Percentiles rank a stretch among this genome's conserved stretches.
These are phyloP conservation scores for Homalodisca vitripennis DNA, from an alignment of 1,140 invertebrate species.

Conservation along the genomic window DNA sequence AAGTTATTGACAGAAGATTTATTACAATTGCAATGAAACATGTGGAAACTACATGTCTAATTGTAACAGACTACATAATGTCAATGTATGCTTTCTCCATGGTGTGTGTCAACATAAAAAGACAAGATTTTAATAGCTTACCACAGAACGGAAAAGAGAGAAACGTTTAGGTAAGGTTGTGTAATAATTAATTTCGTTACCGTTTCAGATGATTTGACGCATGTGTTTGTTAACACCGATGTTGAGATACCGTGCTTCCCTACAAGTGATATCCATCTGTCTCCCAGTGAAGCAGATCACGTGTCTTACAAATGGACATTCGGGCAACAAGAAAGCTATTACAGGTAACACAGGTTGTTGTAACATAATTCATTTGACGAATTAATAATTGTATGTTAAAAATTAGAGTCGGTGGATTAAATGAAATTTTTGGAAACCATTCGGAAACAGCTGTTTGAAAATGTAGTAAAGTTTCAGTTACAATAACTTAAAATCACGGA, in stretches of 20 bases:
- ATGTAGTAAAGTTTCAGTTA: too few relatives aligned
- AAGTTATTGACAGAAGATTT: too few relatives aligned
- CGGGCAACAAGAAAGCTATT: not conserved
- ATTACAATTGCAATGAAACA: too few relatives aligned
- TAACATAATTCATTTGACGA: too few relatives aligned
- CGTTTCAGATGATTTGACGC: not conserved
- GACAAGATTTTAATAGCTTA: not conserved
- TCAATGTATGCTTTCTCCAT: not conserved
- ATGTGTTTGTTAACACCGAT: not conserved
- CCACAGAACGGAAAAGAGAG: not conserved
- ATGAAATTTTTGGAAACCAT: too few relatives aligned
- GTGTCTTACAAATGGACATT: not conserved
- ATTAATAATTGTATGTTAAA: too few relatives aligned
- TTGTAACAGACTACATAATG: not conserved
- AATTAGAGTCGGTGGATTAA: too few relatives aligned
- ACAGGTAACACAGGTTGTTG: too few relatives aligned
- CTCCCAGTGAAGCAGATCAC: not conserved
- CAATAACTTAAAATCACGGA: too few relatives aligned
- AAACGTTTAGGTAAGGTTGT: not conserved
- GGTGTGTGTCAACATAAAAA: not conserved
- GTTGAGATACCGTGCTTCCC: conserved; percentile 2
- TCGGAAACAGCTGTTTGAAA: too few relatives aligned
- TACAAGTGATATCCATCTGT: not conserved
- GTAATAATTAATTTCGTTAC: not conserved
- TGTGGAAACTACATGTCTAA: not conserved